Conservation (phyloP, 2,888 invertebrate genomes). For the Margaritifera margaritifera region DNA sequence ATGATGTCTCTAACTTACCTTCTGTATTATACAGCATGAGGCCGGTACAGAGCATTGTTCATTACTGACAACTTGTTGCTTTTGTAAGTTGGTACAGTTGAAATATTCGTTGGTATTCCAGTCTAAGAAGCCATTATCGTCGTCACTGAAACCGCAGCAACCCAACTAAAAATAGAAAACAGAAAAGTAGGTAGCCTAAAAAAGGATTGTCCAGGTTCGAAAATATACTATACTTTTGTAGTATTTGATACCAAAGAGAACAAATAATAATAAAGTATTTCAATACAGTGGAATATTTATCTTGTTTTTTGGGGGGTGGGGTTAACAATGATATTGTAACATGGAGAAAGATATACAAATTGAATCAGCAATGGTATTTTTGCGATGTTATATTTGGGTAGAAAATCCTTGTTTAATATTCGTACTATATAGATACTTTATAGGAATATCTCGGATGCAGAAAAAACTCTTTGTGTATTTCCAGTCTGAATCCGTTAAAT, state of each 20-base stretch:
- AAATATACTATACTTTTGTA: no score
- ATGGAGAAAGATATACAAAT: no score
- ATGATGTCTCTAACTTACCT: conserved; percentile 32
- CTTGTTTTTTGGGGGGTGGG: no score
- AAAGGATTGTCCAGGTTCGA: no score
- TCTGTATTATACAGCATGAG: conserved; percentile 70
- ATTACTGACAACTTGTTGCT: conserved; percentile 4
- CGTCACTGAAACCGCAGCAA: conserved; percentile 72
- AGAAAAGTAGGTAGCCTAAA: background rate
- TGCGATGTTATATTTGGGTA: no score
- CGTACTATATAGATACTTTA: no score
- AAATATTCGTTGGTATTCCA: conserved; percentile 73
- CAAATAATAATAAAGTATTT: no score
- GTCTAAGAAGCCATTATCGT: conserved; percentile 70
- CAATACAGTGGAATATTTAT: no score
- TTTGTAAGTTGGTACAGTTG: conserved; percentile 68
- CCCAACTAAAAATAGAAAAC: conserved; percentile 62
- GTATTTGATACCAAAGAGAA: no score
- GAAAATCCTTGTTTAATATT: no score
- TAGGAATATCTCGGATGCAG: background rate
- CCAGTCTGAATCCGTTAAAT: background rate
- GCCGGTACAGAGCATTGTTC: conserved; percentile 74
- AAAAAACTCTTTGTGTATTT: background rate
- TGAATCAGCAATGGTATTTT: no score
- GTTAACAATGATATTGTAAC: no score